phyloP scores from a whole-genome alignment of 2,797 vertebrate genomes.

The Falco cherrug region DNA sequence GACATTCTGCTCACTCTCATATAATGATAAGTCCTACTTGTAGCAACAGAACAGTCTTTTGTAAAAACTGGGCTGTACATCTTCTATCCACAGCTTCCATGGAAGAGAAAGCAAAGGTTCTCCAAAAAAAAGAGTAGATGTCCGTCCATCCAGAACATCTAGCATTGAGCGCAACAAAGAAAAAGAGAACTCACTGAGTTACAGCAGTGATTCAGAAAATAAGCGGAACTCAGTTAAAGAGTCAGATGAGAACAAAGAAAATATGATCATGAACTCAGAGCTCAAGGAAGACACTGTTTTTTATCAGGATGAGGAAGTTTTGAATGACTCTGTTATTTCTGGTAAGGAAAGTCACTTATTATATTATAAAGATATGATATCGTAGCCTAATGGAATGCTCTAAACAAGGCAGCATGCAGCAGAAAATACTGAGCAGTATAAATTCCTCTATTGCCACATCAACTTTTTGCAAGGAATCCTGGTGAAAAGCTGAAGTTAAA shows the following conservation, averaged over 20 bases:
- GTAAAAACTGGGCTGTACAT: background rate
- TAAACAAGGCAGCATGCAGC: background rate
- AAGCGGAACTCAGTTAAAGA: conserved; percentile 80
- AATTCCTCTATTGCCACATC: background rate
- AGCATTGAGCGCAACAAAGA: conserved; percentile 82
- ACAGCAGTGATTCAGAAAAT: conserved; percentile 75
- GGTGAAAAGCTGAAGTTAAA: background rate
- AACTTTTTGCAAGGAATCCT: background rate
- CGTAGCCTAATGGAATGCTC: accelerated
- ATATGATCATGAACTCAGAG: conserved; percentile 87
- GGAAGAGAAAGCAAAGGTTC: conserved; percentile 87
- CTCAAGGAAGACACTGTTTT: conserved; percentile 89
- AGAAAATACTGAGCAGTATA: background rate
- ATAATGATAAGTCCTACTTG: background rate
- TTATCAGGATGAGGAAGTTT: conserved; percentile 88
- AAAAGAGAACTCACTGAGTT: conserved; percentile 75
- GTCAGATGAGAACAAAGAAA: conserved; percentile 97
- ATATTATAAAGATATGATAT: background rate
- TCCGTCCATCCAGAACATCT: conserved; percentile 84
- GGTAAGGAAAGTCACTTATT: conserved; percentile 78
- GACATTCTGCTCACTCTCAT: background rate
- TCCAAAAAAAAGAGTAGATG: conserved; percentile 87
- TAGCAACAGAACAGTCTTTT: background rate
- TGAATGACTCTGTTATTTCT: conserved; percentile 93
- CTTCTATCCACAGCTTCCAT: conserved; percentile 83